Conservation (phyloP, 2,797 vertebrate genomes). For the Crotalus adamanteus region DNA sequence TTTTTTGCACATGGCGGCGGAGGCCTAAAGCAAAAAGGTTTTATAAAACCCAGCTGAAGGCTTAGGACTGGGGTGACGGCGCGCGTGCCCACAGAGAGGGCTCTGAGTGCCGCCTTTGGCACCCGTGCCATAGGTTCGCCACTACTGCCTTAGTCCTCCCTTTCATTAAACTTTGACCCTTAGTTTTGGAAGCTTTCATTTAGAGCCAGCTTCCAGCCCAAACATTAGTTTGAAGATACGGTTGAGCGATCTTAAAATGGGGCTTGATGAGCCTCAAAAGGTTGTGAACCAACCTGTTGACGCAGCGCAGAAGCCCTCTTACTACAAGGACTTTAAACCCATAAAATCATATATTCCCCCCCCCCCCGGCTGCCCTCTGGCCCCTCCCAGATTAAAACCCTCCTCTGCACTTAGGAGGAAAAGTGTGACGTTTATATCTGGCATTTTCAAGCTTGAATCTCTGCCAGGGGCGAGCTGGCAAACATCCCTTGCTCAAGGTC, state of each 20-base stretch:
- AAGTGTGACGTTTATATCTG: background rate
- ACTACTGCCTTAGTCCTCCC: background rate
- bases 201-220: background rate
- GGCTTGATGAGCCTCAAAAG: background rate
- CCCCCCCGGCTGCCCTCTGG: background rate
- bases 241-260: background rate
- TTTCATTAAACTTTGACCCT: background rate
- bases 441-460: background rate
- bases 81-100: too few relatives aligned
- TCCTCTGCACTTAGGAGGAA: background rate
- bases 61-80: too few relatives aligned
- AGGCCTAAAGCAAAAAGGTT: too few relatives aligned
- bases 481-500: background rate
- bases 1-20: too few relatives aligned
- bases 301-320: background rate
- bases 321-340: background rate
- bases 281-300: background rate
- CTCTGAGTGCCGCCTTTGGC: too few relatives aligned
- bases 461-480: background rate
- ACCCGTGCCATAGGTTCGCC: too few relatives aligned
- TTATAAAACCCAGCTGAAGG: too few relatives aligned
- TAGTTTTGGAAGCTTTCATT: background rate
- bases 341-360: rapidly evolving
- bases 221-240: background rate
- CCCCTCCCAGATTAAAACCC: background rate